phyloP scores from a whole-genome alignment of 1,140 invertebrate species.

The Gyrodactylus bullatarudis region DNA sequence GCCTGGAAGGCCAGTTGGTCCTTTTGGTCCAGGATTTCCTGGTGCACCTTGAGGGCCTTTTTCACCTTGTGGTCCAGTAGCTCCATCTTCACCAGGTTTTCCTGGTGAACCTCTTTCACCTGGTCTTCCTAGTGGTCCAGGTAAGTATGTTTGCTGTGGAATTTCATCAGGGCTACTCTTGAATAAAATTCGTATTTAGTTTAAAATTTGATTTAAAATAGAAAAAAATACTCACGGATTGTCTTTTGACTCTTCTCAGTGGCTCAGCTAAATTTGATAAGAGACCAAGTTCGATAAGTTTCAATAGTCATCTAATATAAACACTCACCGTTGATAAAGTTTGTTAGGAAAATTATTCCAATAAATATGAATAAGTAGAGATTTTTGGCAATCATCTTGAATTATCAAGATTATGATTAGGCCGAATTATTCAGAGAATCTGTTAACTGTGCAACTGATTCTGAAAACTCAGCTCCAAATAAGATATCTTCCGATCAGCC shows the following conservation, averaged over 20 bases:
- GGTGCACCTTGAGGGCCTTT: neutral
- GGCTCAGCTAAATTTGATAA: neutral
- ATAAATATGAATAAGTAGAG: neutral
- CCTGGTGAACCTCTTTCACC: neutral
- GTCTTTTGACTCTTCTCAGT: neutral
- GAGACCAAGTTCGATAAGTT: neutral
- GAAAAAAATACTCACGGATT: neutral
- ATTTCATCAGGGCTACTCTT: neutral
- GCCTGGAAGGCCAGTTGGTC: conserved; percentile 1
- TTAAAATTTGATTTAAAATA: neutral
- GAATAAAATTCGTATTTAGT: neutral
- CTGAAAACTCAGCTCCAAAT: too few species aligned
- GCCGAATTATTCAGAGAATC: too few species aligned
- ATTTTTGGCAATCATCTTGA: neutral
- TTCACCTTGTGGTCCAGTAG: neutral
- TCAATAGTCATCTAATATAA: neutral
- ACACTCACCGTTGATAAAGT: neutral
- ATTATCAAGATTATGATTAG: too few species aligned
- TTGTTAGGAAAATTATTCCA: neutral
- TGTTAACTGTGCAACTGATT: too few species aligned
- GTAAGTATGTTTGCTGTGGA: neutral
- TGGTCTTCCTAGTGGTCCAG: neutral
- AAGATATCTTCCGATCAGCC: too few species aligned
- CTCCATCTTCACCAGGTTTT: neutral
- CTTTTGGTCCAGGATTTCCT: conserved; percentile 3